Base-by-base conservation (phyloP, 2,888 invertebrate species). In the Nesidiocoris tenuis region DNA sequence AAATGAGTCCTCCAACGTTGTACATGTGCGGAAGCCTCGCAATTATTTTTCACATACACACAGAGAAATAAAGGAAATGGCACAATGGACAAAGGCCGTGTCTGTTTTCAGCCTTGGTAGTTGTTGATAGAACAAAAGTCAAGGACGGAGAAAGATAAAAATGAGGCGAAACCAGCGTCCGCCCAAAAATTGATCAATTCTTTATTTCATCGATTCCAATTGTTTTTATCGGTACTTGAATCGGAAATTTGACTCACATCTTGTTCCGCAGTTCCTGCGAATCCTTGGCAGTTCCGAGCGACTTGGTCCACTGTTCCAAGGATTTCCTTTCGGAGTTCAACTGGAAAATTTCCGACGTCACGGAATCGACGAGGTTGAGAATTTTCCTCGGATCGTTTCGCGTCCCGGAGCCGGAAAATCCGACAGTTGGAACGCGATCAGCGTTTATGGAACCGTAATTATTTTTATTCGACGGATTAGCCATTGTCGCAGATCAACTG, bases 281-380 rank as follows among this genome's bases (percentile, higher is more conserved):
- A 82, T 94, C 94, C 83, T 88, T 89, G 17, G 87, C 85, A 0
- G 92, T 91, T 25, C 93, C 94, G 79, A 94, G 88, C 79, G 88
- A 87, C 83, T 91, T 92, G 80, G 90, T 85, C 80, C 90, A 89
- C 82, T 88, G 90, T 82, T 93, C 92, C 80, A 95, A 83, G 2
- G 87, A 86, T 80, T 88, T 88, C 82, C 91, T 88, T 78, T 90
- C 91, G 61, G 89, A 88, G 82, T 91, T 91, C 68, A 95, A 90
- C 0, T 90, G 88, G 82, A 90, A 91, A 72, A 94, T 90, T 83
- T 93, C 93, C 74, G 92, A 90, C 0, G 90, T 92, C 77, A 94
- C 91, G 81, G 90, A 90, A 83, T 94, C 94, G 82, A 91, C 91
- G 64, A 93, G 84, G 82, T 89, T 90, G 83, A 91, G 90, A 78